Base-by-base conservation (phyloP, 2,113 vertebrate genomes). In the Xiphophorus couchianus region DNA sequence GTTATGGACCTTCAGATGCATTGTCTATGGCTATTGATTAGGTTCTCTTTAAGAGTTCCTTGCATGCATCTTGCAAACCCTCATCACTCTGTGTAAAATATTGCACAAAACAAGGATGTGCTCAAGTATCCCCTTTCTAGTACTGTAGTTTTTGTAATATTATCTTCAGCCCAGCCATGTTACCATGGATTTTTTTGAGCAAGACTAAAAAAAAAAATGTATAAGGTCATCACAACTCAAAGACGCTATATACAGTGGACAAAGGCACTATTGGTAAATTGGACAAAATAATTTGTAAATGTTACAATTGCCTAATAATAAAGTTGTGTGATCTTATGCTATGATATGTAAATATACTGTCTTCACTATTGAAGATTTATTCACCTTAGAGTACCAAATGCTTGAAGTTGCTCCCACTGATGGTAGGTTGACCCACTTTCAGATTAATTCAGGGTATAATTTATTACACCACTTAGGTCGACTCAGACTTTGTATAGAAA, bases 1-100 rank as follows among this genome's bases (percentile, higher is more conserved):
- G 66, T 78, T 84, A 33, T 79, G 8, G 74, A 78, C 79, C 70
- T 58, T n/a, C 7, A 58, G 25, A 58, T 58, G 51, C 25, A 7
- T 4, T 25, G 8, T 10, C 51, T 25, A 58, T 7, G 1, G 5
- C 51, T 25, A 58, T n/a, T 58, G 19, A 58, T n/a, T n/a, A 58
- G 22, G 25, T n/a, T 22, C 22, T 9, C 22, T 54, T 54, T 25
- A 35, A 54, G 14, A 54, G 22, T 54, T 9, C 51, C 10, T 25
- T 58, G 51, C 8, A 25, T 58, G 22, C 22, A 7, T 58, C 0
- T 58, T 58, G 25, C 51, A 58, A 58, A 58, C 14, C 17, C 17
- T 48, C 14, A 48, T 17, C n/a, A 25, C 51, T 19, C 7, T 58
- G 22, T 25, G 9, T 5, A 48, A 58, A 58, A 58, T 58, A 58